Conservation (phyloP, 2,797 vertebrate genomes). For the Mormyrops attenuatus region DNA sequence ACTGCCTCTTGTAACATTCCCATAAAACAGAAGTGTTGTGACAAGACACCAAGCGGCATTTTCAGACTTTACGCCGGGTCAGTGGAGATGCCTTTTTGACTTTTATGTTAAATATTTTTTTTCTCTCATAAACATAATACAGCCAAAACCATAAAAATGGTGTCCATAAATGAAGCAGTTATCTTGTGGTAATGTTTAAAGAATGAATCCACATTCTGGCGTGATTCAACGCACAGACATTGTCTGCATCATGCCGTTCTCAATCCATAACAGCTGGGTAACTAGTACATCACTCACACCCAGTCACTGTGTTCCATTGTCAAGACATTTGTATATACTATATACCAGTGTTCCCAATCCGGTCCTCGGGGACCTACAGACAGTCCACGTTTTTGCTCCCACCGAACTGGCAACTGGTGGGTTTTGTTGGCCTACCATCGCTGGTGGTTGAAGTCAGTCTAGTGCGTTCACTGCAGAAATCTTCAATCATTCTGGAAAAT, state of each 20-base stretch:
- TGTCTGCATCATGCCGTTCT: neutral
- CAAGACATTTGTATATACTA: neutral
- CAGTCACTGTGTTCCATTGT: neutral
- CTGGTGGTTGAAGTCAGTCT: constrained; percentile 24
- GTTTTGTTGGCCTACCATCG: constrained; percentile 26
- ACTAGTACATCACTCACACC: neutral
- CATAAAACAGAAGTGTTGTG: neutral
- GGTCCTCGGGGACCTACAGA: neutral
- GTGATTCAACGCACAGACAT: neutral
- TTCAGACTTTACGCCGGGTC: neutral
- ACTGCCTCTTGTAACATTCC: neutral
- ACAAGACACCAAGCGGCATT: neutral
- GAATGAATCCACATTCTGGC: neutral
- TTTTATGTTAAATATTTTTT: neutral
- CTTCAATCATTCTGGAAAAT: neutral
- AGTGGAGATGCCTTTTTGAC: neutral
- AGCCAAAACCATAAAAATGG: neutral
- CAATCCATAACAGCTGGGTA: neutral
- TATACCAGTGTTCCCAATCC: neutral
- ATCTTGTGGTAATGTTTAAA: neutral
- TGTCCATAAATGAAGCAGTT: neutral
- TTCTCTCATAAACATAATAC: neutral
- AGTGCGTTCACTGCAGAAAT: neutral
- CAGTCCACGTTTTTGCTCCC: neutral
- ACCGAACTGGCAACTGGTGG: neutral